phyloP scores from a whole-genome alignment of 92 coral and sea anemone species.

The Heteractis magnifica region DNA sequence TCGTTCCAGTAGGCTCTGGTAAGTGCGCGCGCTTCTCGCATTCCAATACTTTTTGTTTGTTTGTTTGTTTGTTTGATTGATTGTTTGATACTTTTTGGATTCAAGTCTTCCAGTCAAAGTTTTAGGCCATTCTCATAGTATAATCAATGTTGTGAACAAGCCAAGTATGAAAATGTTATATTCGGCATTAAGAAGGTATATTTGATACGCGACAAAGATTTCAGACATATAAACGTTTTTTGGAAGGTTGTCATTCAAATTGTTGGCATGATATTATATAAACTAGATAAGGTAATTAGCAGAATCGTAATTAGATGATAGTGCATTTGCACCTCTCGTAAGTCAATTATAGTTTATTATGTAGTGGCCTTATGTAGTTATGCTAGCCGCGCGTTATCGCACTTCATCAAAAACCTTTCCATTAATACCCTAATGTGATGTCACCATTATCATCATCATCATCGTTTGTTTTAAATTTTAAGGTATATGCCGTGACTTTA shows the following conservation, averaged over 20 bases:
- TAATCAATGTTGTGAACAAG: not conserved
- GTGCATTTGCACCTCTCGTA: not conserved
- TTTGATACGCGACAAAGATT: not conserved
- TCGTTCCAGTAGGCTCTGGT: slow-evolving; percentile 66
- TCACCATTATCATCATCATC: not conserved
- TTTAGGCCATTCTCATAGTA: not conserved
- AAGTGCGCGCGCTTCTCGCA: slow-evolving; percentile 15
- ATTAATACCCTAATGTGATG: not conserved
- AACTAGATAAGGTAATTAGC: not conserved
- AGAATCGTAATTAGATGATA: slow-evolving; percentile 12
- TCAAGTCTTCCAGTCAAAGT: not conserved
- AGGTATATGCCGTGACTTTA: slow-evolving; percentile 18
- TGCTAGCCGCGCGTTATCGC: slow-evolving; percentile 11
- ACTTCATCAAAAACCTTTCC: slow-evolving; percentile 5
- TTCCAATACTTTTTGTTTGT: not conserved
- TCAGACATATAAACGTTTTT: not conserved
- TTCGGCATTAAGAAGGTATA: not conserved
- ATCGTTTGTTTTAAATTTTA: not conserved
- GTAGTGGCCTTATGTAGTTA: too few species aligned
- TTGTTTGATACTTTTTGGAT: not conserved
- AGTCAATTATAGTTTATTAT: not conserved
- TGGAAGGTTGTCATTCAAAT: not conserved
- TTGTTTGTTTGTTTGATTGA: not conserved
- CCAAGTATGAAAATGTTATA: not conserved
- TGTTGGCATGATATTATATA: not conserved